phyloP scores from a whole-genome alignment of 64 coral and sea anemone genomes.

The Montipora efflorescens region DNA sequence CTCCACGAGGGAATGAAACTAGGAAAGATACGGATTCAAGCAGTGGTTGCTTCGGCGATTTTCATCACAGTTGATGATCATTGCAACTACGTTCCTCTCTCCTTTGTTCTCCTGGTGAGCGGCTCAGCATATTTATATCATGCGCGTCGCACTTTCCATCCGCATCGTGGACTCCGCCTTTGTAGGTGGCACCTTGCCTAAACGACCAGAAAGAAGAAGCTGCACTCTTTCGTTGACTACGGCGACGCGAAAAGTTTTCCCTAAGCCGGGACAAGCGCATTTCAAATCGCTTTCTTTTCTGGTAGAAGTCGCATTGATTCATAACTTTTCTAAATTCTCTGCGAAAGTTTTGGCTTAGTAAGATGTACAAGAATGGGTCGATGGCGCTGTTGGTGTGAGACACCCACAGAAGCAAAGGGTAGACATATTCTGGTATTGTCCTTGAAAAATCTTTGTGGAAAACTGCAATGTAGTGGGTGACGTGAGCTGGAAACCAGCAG shows the following conservation, averaged over 20 bases:
- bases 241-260: neutral
- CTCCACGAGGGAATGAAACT: too few relatives aligned
- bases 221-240: neutral
- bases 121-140: neutral
- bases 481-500: conserved; percentile 85
- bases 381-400: conserved; percentile 59
- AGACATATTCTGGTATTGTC: neutral
- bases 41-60: neutral
- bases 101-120: neutral
- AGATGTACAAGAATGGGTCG: conserved; percentile 58
- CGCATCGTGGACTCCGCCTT: neutral
- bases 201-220: neutral
- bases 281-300: neutral
- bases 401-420: conserved; percentile 43
- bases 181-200: neutral
- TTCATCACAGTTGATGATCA: neutral
- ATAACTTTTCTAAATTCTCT: conserved; percentile 38
- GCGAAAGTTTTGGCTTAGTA: conserved; percentile 69
- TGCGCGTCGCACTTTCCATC: neutral
- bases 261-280: neutral
- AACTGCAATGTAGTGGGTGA: conserved; percentile 54
- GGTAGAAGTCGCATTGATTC: conserved; percentile 15
- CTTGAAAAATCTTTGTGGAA: neutral
- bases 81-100: neutral
- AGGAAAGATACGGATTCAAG: too few relatives aligned